phyloP scores from a whole-genome alignment of 64 coral and sea anemone species.

The Montipora cactus region DNA sequence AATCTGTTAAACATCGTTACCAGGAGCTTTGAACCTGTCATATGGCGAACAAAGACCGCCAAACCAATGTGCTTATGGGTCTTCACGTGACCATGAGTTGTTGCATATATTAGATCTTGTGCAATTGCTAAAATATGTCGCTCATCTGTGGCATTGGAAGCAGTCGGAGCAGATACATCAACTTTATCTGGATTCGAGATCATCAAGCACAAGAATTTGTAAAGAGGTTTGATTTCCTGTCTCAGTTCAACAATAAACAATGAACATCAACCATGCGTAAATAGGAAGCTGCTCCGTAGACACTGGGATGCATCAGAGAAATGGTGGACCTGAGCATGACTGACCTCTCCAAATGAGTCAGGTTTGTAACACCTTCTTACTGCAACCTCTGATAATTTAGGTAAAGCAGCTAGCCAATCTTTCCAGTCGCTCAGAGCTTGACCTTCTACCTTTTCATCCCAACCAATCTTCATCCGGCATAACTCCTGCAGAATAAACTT shows the following conservation, averaged over 20 bases:
- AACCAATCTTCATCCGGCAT: background rate
- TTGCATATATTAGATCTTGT: constrained; percentile 37
- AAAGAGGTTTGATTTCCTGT: too few species aligned
- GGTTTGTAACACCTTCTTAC: constrained; percentile 20
- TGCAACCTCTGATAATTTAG: background rate
- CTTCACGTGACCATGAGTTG: constrained; percentile 5
- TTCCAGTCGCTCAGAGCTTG: background rate
- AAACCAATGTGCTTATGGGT: constrained; percentile 24
- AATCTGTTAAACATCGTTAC: constrained; percentile 46
- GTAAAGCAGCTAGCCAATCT: background rate
- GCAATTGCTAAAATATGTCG: constrained; percentile 25
- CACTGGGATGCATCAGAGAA: background rate
- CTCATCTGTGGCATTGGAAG: constrained; percentile 39
- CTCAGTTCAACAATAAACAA: background rate
- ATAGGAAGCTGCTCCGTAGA: constrained; percentile 53
- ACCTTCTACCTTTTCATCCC: background rate
- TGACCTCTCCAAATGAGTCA: constrained; percentile 2
- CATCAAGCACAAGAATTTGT: too few species aligned
- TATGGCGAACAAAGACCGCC: constrained; percentile 13
- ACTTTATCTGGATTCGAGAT: too few species aligned
- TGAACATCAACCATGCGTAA: constrained; percentile 15
- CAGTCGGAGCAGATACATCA: too few species aligned
- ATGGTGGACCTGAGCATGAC: background rate
- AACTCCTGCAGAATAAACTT: background rate
- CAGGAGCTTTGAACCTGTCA: constrained; percentile 42